These are phyloP conservation scores for Pseudobourletiella spinata DNA, from an alignment of 1,140 invertebrate species.

Conservation along the genomic window DNA sequence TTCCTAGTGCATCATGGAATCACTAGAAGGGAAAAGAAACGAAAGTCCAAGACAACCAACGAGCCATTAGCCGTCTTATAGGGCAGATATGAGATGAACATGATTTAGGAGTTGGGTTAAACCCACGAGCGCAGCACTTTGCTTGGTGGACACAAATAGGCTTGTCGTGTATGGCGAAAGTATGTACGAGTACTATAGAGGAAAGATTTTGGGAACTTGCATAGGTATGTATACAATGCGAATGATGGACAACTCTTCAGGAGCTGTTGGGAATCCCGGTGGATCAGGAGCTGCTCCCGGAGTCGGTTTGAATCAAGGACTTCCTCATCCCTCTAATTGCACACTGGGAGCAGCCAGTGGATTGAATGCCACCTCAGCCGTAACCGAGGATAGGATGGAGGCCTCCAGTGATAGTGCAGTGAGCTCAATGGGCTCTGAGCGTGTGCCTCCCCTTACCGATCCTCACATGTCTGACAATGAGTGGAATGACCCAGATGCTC, in stretches of 20 bases:
- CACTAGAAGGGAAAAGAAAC: no score
- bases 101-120: no score
- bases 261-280: conserved; percentile 39
- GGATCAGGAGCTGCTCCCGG: conserved; percentile 6
- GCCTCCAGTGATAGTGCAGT: conserved; percentile 78
- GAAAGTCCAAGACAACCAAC: no score
- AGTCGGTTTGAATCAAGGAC: not conserved
- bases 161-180: no score
- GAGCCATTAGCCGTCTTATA: no score
- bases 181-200: no score
- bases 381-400: conserved; percentile 58
- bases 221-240: conserved; percentile 79
- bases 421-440: conserved; percentile 80
- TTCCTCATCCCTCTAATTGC: conserved; percentile 16
- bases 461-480: conserved; percentile 76
- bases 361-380: conserved; percentile 38
- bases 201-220: no score
- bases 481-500: conserved; percentile 76
- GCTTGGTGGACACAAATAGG: no score
- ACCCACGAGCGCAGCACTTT: no score
- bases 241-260: conserved; percentile 57
- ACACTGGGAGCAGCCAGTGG: conserved; percentile 38
- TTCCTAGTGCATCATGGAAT: no score
- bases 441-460: conserved; percentile 47
- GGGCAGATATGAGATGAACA: no score